Base-by-base conservation (phyloP, 2,113 vertebrate species). In the Microcebus griseorufus region DNA sequence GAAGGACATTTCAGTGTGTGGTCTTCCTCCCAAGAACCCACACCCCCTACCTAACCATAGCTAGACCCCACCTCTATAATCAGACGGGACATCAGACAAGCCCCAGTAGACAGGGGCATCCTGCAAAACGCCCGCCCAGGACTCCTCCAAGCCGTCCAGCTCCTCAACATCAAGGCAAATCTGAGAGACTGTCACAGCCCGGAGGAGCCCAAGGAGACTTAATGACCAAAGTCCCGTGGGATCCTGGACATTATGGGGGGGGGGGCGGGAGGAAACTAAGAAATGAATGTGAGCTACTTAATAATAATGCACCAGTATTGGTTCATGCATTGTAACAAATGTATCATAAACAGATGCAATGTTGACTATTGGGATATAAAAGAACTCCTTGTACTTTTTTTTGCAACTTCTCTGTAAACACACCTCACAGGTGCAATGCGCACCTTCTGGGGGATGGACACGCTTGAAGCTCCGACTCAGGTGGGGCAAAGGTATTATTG, bases 151-250 rank as follows among this genome's bases (percentile, higher is more conserved):
- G 10, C 69, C 11, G 22, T 72, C 37, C 4, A 72, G 69, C 22
- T 39, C 20, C 3, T 39, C 37, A 12, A 23, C 5, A 72, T 10
- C 69, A 12, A 72, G 69, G 23, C 20, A 72, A 10, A 5, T 72
- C 10, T 39, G n/a, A 37, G 23, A 72, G 39, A 72, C 10, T 23
- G 69, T 72, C 69, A 20, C n/a, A 39, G 37, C n/a, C 20, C 11
- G 23, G 69, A 70, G n/a, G 20, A 39, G 11, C 18, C n/a, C 69
- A 70, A 10, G 20, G 5, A 37, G 69, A 72, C 5, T 4, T 72
- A 10, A 39, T 12, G 6, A 39, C 20, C 22, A 23, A 23, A 2
- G 5, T 37, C 10, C 0, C 5, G 10, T 12, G 69, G 37, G n/a
- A 72, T 72, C n/a, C 20, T 39, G 22, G 37, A 39, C 69, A 3